phyloP scores from a whole-genome alignment of 53 echinoderm and acorn worm genomes.

The Luidia sarsii region DNA sequence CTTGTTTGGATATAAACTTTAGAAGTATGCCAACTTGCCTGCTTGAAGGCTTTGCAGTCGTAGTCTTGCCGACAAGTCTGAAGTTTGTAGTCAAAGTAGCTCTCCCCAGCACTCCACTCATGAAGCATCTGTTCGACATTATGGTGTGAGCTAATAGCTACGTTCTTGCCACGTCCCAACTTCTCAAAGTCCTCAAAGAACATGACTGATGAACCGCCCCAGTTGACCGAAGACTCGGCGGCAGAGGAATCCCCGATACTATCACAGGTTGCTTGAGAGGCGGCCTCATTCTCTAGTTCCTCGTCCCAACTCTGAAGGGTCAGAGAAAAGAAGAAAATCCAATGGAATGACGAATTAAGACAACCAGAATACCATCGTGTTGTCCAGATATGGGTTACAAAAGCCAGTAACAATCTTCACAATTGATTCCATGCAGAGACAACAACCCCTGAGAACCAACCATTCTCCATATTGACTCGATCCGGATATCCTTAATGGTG shows the following conservation, averaged over 20 bases:
- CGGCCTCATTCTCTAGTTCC: conserved; percentile 44
- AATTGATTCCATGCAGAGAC: too few relatives aligned
- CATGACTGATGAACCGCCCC: neutral
- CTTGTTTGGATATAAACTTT: neutral
- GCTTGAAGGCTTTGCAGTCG: conserved; percentile 46
- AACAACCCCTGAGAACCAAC: too few relatives aligned
- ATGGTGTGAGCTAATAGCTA: conserved; percentile 16
- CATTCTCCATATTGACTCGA: too few relatives aligned
- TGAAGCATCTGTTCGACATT: conserved; percentile 52
- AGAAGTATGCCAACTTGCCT: conserved; percentile 15
- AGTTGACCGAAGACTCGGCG: neutral
- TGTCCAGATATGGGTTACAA: too few relatives aligned
- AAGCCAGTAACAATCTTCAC: too few relatives aligned
- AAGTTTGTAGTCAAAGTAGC: conserved; percentile 46
- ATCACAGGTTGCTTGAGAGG: conserved; percentile 47
- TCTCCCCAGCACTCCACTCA: conserved; percentile 38
- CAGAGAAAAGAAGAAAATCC: too few relatives aligned
- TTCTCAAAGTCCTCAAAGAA: conserved; percentile 6
- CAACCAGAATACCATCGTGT: too few relatives aligned
- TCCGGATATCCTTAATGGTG: too few relatives aligned
- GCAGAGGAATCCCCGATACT: conserved; percentile 29
- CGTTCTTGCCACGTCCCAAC: conserved; percentile 47
- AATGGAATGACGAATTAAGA: too few relatives aligned
- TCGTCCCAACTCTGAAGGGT: conserved; percentile 52
- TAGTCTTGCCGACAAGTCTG: conserved; percentile 27